Base-by-base conservation (phyloP, 2,797 vertebrate genomes). In the Paguma larvata region DNA sequence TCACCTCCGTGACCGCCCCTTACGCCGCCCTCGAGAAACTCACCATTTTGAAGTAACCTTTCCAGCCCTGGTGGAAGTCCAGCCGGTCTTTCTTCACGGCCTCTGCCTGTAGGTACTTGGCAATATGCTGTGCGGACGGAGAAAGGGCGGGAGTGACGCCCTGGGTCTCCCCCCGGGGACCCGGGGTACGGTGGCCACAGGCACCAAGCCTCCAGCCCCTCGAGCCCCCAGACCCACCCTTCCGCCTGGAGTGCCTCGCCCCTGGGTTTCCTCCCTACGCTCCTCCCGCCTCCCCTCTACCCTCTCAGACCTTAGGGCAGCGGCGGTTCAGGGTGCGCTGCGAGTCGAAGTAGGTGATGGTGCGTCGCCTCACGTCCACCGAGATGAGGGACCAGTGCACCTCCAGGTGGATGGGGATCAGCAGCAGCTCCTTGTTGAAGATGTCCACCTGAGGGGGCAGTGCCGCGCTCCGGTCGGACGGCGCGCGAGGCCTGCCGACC, bases 381-480 rank as follows among this genome's bases (percentile, higher is more conserved):
- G 99, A 99, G 95, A 99, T 99, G 91, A 99, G 99, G 0, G 99
- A 99, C 99, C 99, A 99, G 94, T 99, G 99, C 0, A 99, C 99
- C 98, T 99, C 99, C 97, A 99, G 98, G 98, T 99, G 99, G 97
- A 99, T 99, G 65, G 99, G 99, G 98, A 99, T 99, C 95, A 99
- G 98, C 98, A 99, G 97, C 80, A 99, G 98, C 97, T 99, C 99
- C 98, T 99, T 99, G 98, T 99, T 99, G 97, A 99, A 99, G 98
- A 99, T 99, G 97, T 99, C 99, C 90, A 99, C 99, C 99, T 99
- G 83, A 59, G 79, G n/a, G 51, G 27, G 97, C 30, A 85, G 11
- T 3, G 21, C 21, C 65, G 34, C 70, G 51, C 32, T 95, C 85
- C 96, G 82, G 27, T 34, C 73, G 77, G 86, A 85, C 32, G 85